Conservation (phyloP, 92 coral and sea anemone species). For the Blastomussa wellsi region DNA sequence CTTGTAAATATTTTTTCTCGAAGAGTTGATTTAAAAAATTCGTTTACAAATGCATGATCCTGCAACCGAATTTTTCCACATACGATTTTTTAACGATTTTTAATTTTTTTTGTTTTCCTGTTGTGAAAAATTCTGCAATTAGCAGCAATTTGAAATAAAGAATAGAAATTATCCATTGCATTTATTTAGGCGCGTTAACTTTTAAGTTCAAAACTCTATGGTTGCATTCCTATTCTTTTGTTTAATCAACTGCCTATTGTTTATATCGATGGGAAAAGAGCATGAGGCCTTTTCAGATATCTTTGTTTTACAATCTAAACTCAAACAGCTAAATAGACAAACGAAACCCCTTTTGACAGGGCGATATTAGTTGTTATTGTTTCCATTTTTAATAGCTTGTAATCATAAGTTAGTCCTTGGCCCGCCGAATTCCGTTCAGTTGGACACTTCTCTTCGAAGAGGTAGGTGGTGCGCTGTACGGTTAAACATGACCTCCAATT, state of each 20-base stretch:
- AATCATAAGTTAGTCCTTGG: background rate
- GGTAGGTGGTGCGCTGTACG: background rate
- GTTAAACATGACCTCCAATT: background rate
- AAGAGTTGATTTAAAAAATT: background rate
- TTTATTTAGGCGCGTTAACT: background rate
- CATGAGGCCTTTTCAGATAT: background rate
- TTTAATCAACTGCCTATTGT: background rate
- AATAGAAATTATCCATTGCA: background rate
- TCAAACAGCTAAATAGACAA: conserved; percentile 6
- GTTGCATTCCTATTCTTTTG: background rate
- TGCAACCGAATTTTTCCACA: background rate
- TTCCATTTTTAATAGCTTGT: background rate
- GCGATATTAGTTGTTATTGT: background rate
- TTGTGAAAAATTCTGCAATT: background rate
- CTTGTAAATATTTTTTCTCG: background rate
- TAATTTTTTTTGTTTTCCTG: background rate
- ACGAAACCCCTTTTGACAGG: background rate
- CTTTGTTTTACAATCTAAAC: background rate
- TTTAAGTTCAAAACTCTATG: no score
- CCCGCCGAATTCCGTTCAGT: background rate
- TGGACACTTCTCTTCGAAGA: background rate
- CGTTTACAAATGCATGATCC: background rate
- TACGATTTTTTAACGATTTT: background rate
- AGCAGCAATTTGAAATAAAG: background rate
- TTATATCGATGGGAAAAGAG: background rate